Conservation (phyloP, 2,797 vertebrate genomes). For the Mormyrops attenuatus region DNA sequence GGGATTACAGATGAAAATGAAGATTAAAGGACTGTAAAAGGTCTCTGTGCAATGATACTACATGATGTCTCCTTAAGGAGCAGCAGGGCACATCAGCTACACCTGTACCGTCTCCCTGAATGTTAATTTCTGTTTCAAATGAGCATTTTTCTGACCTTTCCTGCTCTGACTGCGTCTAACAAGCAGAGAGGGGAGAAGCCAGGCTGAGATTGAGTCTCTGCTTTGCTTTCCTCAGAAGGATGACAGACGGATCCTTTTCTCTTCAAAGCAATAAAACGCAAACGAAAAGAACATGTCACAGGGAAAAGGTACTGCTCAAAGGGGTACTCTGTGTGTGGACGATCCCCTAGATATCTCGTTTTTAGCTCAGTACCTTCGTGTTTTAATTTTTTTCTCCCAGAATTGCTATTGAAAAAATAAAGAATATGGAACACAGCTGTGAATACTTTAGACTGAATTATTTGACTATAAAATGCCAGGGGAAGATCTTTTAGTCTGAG, state of each 20-base stretch:
- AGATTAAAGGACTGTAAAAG: conserved; percentile 53
- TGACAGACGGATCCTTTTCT: not conserved
- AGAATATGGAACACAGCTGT: not conserved
- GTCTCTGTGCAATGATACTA: conserved; percentile 48
- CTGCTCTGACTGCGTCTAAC: conserved; percentile 23
- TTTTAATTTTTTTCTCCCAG: not conserved
- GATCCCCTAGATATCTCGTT: not conserved
- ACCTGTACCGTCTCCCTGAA: conserved; percentile 34
- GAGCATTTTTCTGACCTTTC: conserved; percentile 49
- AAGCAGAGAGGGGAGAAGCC: conserved; percentile 12
- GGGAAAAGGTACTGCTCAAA: not conserved
- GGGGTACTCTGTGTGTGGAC: not conserved
- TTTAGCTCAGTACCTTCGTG: not conserved
- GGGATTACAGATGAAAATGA: conserved; percentile 53
- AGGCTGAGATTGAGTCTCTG: not conserved
- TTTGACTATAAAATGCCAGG: not conserved
- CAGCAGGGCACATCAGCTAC: conserved; percentile 20
- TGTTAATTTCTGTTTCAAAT: conserved; percentile 44
- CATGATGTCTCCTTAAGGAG: conserved; percentile 46
- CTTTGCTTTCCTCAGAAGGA: not conserved
- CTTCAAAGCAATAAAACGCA: not conserved
- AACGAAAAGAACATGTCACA: not conserved
- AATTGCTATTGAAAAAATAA: not conserved
- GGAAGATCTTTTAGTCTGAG: not conserved
- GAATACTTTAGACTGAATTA: not conserved